Conservation (phyloP, 2,113 vertebrate species). For the Phyllostomus discolor region DNA sequence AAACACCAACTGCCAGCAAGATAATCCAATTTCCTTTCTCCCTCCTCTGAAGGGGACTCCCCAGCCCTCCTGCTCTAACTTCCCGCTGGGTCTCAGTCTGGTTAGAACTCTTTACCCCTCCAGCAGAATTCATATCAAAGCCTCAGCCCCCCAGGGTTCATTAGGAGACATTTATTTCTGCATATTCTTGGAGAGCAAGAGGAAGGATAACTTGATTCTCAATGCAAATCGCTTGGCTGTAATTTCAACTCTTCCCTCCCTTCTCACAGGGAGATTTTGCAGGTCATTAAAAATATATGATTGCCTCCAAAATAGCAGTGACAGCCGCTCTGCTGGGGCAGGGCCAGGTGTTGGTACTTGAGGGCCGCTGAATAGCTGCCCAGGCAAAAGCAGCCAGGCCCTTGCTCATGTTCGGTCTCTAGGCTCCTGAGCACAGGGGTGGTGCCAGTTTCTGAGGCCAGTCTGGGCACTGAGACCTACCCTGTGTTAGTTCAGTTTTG, state of each 20-base stretch:
- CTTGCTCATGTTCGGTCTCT: neutral
- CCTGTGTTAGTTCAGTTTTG: neutral
- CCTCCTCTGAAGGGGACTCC: constrained; percentile 43
- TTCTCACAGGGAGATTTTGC: constrained; percentile 73
- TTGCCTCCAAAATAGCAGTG: constrained; percentile 75
- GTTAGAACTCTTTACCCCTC: constrained; percentile 66
- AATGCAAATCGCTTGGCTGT: constrained; percentile 80
- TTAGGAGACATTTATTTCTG: constrained; percentile 84
- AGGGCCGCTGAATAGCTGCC: neutral
- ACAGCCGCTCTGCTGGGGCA: constrained; percentile 46
- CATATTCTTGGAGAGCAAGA: constrained; percentile 76
- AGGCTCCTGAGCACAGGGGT: neutral
- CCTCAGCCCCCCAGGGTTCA: constrained; percentile 77
- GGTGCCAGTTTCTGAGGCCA: neutral
- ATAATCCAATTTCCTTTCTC: constrained; percentile 82
- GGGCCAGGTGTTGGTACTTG: neutral
- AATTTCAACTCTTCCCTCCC: constrained; percentile 80
- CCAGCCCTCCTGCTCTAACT: constrained; percentile 38
- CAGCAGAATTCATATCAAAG: constrained; percentile 83
- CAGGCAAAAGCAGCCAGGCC: neutral
- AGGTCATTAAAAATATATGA: constrained; percentile 78
- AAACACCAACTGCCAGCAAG: constrained; percentile 78
- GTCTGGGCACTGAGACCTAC: neutral
- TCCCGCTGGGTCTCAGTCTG: constrained; percentile 77
- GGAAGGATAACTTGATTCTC: constrained; percentile 77